These are phyloP conservation scores for Rhyacichthys aspro DNA, from an alignment of 2,797 vertebrate genomes.

Conservation along the genomic window DNA sequence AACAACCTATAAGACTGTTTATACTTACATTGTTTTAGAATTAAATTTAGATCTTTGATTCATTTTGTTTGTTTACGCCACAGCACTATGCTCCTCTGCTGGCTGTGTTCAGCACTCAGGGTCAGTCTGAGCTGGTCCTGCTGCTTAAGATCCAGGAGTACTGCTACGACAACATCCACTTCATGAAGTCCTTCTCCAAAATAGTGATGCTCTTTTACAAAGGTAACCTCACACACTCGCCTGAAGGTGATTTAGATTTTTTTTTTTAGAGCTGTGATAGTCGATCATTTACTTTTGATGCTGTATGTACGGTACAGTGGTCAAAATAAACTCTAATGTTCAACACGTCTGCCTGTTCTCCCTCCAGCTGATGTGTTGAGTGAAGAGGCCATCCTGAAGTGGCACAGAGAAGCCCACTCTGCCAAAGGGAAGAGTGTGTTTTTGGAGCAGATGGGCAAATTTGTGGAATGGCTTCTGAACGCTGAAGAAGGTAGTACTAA, in stretches of 20 bases:
- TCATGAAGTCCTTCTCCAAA: constrained; percentile 96
- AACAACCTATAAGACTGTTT: too few relatives aligned
- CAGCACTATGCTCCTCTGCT: constrained; percentile 91
- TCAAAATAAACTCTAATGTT: too few relatives aligned
- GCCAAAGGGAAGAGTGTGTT: constrained; percentile 93
- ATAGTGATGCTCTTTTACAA: constrained; percentile 94
- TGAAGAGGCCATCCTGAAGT: constrained; percentile 91
- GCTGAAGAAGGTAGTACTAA: constrained; percentile 88
- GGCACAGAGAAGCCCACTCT: constrained; percentile 90
- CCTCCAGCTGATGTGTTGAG: constrained; percentile 88
- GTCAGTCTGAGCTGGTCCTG: constrained; percentile 89
- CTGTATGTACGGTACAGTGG: too few relatives aligned
- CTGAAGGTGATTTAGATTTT: too few relatives aligned
- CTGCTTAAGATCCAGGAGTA: constrained; percentile 93
- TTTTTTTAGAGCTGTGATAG: too few relatives aligned
- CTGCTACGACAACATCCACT: constrained; percentile 95
- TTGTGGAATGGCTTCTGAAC: constrained; percentile 93
- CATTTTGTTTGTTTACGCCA: constrained; percentile 22
- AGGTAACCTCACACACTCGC: constrained; percentile 73
- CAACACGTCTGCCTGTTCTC: background rate
- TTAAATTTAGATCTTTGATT: too few relatives aligned
- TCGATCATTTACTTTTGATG: too few relatives aligned
- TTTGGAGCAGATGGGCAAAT: constrained; percentile 94
- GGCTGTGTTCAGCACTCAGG: constrained; percentile 91
- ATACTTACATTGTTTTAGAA: too few relatives aligned